Percentiles rank a stretch among this genome's conserved stretches.
phyloP scores from a whole-genome alignment of 2,888 invertebrate species.

The Anthrax anthrax region DNA sequence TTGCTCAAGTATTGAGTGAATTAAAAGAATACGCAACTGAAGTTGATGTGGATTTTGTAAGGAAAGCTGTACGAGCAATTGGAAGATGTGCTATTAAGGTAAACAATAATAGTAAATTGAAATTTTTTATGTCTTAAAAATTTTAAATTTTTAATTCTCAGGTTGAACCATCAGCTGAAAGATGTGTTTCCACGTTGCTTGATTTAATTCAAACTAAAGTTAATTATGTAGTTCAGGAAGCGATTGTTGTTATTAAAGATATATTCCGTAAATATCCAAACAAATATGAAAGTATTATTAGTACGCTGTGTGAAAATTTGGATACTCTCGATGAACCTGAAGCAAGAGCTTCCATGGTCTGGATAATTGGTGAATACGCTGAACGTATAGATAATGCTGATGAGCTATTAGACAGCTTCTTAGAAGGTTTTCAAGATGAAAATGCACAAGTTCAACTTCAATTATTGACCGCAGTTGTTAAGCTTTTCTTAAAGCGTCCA shows the following conservation, averaged over 20 bases:
- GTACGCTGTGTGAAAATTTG: slow-evolving; percentile 95
- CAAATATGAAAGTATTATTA: slow-evolving; percentile 99
- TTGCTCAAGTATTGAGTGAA: slow-evolving; percentile 94
- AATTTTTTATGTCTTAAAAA: too few relatives aligned
- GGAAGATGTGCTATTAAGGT: slow-evolving; percentile 96
- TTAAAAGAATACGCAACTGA: slow-evolving; percentile 98
- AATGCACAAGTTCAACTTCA: slow-evolving; percentile 95
- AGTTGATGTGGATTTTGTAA: slow-evolving; percentile 98
- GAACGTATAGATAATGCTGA: slow-evolving; percentile 99
- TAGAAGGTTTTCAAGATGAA: slow-evolving; percentile 96
- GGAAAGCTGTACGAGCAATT: slow-evolving; percentile 96
- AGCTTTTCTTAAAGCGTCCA: slow-evolving; percentile 93
- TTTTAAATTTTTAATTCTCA: slow-evolving; percentile 6
- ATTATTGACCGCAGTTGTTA: slow-evolving; percentile 93
- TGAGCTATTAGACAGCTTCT: slow-evolving; percentile 90
- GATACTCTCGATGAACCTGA: slow-evolving; percentile 99
- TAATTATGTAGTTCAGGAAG: slow-evolving; percentile 99
- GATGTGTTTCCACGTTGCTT: slow-evolving; percentile 92
- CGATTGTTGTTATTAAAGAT: slow-evolving; percentile 98
- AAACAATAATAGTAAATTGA: neutral
- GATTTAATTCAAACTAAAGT: slow-evolving; percentile 99
- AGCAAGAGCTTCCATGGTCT: slow-evolving; percentile 95
- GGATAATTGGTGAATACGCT: slow-evolving; percentile 94
- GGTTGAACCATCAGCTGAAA: slow-evolving; percentile 90
- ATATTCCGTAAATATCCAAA: slow-evolving; percentile 97